Evolutionary conservation across 2,797 vertebrate species (phyloP).

Genomic region (Psittacula echo): DNA sequence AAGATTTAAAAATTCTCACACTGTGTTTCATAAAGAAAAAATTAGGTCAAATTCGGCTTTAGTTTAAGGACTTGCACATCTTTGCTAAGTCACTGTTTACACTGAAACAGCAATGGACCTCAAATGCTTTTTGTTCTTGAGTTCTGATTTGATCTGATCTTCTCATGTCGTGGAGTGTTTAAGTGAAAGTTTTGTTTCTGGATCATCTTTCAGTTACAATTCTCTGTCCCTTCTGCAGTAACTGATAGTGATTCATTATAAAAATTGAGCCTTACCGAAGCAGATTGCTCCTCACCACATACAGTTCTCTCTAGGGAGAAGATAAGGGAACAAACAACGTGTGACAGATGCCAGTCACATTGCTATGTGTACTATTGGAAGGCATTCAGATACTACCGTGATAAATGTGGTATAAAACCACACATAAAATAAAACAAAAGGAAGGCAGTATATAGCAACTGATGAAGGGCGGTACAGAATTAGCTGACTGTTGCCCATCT

Average conservation of each 20-base stretch:
- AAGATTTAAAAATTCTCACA: constrained; percentile 3
- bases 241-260: neutral
- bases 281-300: neutral
- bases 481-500: neutral
- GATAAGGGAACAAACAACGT: neutral
- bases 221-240: neutral
- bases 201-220: neutral
- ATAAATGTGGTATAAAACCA: neutral
- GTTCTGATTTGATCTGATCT: neutral
- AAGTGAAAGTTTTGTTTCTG: neutral
- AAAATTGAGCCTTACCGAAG: neutral
- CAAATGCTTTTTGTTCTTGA: neutral
- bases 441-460: neutral
- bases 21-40: neutral
- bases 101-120: neutral
- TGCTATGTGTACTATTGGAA: neutral
- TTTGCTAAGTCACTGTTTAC: neutral
- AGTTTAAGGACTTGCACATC: neutral
- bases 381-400: neutral
- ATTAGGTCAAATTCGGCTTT: neutral
- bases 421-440: neutral
- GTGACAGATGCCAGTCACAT: neutral
- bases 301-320: neutral
- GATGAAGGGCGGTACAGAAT: neutral
- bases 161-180: neutral